A percentile compares a stretch with the other conserved stretches of the same genome.
Evolutionary conservation across 2,113 vertebrate genomes (phyloP).

Genomic region (Catharus bicknelli): DNA sequence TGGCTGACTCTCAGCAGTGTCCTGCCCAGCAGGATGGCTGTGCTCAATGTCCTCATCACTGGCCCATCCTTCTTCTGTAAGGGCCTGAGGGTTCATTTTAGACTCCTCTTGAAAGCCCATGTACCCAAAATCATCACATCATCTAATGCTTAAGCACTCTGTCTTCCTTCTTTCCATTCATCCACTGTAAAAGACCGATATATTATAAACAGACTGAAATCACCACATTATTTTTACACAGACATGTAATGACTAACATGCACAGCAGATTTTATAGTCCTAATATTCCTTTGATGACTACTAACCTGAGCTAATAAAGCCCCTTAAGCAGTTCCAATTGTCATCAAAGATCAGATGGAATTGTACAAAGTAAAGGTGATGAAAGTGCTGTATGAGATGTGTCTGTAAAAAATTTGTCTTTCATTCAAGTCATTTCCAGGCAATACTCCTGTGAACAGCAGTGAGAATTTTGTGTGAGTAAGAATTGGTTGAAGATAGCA

Average conservation of each 20-base stretch:
- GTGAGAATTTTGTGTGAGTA: not conserved
- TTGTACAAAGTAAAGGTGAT: conserved; percentile 40
- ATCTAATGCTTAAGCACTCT: not conserved
- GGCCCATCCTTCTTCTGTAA: not conserved
- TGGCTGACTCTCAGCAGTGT: not conserved
- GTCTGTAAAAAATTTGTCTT: not conserved
- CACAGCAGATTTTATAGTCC: not conserved
- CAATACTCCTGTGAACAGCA: not conserved
- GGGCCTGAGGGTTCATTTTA: not conserved
- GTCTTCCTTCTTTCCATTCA: not conserved
- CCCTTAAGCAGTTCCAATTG: conserved; percentile 16
- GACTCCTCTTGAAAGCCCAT: not conserved
- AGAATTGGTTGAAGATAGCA: not conserved
- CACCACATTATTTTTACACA: not conserved
- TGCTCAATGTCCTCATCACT: not conserved
- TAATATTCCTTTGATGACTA: conserved; percentile 5
- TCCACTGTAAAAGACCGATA: not conserved
- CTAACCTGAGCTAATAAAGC: not conserved
- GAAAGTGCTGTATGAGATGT: not conserved
- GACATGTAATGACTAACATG: not conserved
- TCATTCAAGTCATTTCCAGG: conserved; percentile 15
- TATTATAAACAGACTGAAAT: not conserved
- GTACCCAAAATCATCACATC: not conserved
- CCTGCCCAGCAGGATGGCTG: not conserved
- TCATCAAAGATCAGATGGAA: conserved; percentile 21